A percentile compares a stretch with the other conserved stretches of the same genome.
Conservation (phyloP, 2,888 invertebrate species). For the Branchinecta sandiegonensis region DNA sequence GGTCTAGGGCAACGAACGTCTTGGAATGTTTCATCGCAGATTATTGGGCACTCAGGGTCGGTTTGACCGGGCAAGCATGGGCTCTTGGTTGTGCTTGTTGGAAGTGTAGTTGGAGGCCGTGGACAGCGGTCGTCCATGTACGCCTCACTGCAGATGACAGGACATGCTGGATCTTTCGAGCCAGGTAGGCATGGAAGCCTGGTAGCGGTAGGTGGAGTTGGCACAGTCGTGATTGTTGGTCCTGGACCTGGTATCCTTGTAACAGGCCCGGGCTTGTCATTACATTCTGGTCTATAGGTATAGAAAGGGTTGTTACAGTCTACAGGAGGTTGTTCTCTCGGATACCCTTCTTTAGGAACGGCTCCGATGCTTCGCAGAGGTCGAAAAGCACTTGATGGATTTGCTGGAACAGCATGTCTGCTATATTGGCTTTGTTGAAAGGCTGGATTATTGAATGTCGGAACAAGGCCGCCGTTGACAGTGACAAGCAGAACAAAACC, state of each 20-base stretch:
- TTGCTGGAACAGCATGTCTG: no score
- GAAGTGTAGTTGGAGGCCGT: neutral
- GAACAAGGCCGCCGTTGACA: no score
- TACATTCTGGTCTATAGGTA: neutral
- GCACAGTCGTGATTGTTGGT: neutral
- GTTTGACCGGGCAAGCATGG: slow-evolving; percentile 9
- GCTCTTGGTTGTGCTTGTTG: neutral
- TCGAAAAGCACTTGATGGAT: no score
- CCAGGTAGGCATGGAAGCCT: neutral
- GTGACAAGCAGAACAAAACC: no score
- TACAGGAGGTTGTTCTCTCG: neutral
- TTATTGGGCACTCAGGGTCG: neutral
- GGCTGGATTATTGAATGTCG: no score
- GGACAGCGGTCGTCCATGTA: neutral
- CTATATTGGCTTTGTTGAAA: no score
- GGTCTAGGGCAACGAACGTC: neutral
- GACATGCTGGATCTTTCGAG: slow-evolving; percentile 6
- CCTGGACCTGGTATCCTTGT: slow-evolving; percentile 6
- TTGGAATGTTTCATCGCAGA: neutral
- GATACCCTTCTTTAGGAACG: neutral
- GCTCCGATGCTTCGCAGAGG: neutral
- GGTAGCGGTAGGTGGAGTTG: neutral
- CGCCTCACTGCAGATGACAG: neutral
- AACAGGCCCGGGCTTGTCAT: neutral
- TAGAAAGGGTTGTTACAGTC: slow-evolving; percentile 1